Base-by-base conservation (phyloP, 1,140 invertebrate genomes). In the Ylistrum balloti region DNA sequence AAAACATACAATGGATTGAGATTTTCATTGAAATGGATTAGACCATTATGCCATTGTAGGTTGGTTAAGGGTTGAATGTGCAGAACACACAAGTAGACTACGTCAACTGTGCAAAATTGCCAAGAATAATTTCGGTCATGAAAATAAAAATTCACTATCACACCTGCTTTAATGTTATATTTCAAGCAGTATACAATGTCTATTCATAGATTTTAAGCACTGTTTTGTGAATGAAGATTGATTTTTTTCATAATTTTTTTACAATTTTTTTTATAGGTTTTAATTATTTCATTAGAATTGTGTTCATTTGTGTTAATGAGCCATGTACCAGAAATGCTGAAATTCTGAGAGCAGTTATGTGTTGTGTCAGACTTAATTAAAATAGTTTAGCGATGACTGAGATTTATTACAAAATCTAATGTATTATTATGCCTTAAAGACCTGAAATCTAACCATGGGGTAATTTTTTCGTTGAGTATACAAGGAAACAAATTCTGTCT, bases 61-160 rank as follows among this genome's bases (percentile, higher is more conserved):
- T 28, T 7, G 11, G 22, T 9, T 28, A 28, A 28, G n/a, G 56
- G 22, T 74, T 28, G 28, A 74, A 74, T n/a, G 22, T 28, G 20
- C 56, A 74, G 56, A 28, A 74, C 56, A 74, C 56, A 74, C 56
- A 74, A 74, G 56, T 74, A 17, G 56, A 74, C 56, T 28, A 28
- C 7, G 22, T 74, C 56, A 74, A 11, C 9, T 74, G 56, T 74
- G 28, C 22, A 74, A 5, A 74, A 74, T 74, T 74, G n/a, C 7
- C 56, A 7, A 74, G 45, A 28, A 74, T 45, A 17, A 45, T 28
- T 28, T 11, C n/a, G n/a, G n/a, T n/a, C 9, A n/a, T 28, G 56
- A 74, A 74, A 74, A 38, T 38, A 38, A 38, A 38, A 13, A 38
- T 38, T 74, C 11, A 9, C 28, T 74, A 28, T 74, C 11, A 74